Evolutionary conservation across 2,797 vertebrate genomes (phyloP).

Genomic region (Hylomyscus alleni): DNA sequence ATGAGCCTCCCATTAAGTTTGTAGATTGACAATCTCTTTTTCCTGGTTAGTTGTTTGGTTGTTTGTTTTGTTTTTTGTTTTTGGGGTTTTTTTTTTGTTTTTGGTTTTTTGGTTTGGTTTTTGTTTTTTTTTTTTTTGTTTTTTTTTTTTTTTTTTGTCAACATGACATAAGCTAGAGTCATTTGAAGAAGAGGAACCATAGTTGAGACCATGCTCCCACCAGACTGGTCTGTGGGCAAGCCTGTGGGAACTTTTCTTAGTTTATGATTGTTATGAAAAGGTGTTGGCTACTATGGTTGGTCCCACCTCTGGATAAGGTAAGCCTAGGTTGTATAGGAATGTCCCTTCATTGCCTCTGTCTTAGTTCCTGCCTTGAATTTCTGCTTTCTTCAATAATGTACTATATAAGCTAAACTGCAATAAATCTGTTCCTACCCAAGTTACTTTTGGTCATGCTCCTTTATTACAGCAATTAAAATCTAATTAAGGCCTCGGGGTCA

Average conservation of each 20-base stretch:
- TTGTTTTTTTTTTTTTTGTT: no score
- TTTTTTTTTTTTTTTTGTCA: not conserved
- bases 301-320: not conserved
- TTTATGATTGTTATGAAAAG: not conserved
- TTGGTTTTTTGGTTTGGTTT: no score
- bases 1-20: not conserved
- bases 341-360: not conserved
- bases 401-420: not conserved
- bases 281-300: not conserved
- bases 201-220: not conserved
- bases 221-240: not conserved
- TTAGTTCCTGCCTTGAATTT: not conserved
- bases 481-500: not conserved
- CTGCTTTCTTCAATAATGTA: not conserved
- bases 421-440: not conserved
- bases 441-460: not conserved
- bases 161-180: not conserved
- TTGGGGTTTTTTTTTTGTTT: no score
- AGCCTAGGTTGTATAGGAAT: not conserved
- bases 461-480: not conserved
- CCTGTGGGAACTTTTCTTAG: not conserved
- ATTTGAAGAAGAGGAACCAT: not conserved
- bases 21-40: not conserved
- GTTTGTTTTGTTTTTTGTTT: no score
- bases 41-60: not conserved